phyloP scores from a whole-genome alignment of 2,797 vertebrate species.

The Acanthopagrus latus region DNA sequence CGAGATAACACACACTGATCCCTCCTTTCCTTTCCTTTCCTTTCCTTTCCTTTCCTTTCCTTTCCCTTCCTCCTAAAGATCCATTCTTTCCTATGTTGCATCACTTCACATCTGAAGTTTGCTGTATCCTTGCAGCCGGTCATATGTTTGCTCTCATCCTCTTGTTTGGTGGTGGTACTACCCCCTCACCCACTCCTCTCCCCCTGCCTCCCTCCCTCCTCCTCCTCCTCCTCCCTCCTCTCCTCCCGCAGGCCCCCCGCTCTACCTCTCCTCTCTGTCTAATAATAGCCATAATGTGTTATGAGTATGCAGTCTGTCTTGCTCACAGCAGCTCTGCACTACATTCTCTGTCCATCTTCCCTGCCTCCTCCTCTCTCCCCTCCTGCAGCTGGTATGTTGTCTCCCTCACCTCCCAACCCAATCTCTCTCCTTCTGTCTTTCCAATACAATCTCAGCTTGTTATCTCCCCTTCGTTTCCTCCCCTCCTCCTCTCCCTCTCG shows the following conservation, averaged over 20 bases:
- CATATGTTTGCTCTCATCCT: conserved; percentile 17
- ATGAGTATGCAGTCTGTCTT: conserved; percentile 66
- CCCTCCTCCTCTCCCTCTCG: conserved; percentile 30
- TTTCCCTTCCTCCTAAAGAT: background rate
- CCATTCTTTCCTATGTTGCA: background rate
- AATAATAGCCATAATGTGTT: conserved; percentile 79
- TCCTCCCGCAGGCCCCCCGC: conserved; percentile 31
- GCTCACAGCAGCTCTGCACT: conserved; percentile 59
- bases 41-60: background rate
- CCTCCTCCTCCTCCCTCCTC: conserved; percentile 16
- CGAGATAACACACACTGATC: conserved; percentile 50
- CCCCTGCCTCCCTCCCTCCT: conserved; percentile 1
- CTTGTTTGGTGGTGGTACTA: conserved; percentile 21
- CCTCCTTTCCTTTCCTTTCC: background rate
- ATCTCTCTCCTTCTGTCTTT: conserved; percentile 12
- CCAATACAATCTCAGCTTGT: conserved; percentile 40
- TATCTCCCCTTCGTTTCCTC: conserved; percentile 31
- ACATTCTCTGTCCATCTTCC: background rate
- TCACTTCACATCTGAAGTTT: background rate
- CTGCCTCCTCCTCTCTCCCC: background rate
- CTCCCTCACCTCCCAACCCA: conserved; percentile 38
- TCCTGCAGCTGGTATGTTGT: conserved; percentile 25
- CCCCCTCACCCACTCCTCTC: background rate
- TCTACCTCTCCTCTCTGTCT: conserved; percentile 69
- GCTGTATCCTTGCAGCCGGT: conserved; percentile 3